Conservation (phyloP, 2,888 invertebrate species). For the Cephonodes hylas region DNA sequence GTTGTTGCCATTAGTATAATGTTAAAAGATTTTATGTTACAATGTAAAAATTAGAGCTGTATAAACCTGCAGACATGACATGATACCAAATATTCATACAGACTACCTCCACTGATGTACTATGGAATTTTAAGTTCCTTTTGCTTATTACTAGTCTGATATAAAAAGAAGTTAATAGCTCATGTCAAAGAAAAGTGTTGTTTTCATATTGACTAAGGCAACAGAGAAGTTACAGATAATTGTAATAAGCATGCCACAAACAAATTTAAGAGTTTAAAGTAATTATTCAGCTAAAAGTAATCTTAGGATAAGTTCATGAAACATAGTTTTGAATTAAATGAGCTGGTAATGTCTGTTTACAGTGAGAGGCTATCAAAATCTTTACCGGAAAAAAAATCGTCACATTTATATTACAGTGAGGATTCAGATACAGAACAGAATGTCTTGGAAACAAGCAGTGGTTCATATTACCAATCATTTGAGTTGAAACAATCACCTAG, state of each 20-base stretch:
- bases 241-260: too few species aligned
- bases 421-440: constrained; percentile 30
- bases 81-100: too few species aligned
- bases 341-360: constrained; percentile 64
- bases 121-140: too few species aligned
- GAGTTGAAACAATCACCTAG: not conserved
- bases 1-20: not conserved
- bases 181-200: too few species aligned
- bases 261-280: too few species aligned
- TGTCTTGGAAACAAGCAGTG: constrained; percentile 19
- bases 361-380: constrained; percentile 64
- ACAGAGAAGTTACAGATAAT: too few species aligned
- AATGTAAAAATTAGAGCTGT: too few species aligned
- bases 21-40: not conserved
- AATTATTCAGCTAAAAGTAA: not conserved
- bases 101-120: too few species aligned
- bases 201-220: too few species aligned
- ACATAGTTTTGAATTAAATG: constrained; percentile 29
- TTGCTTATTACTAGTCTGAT: too few species aligned
- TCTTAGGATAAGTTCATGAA: not conserved
- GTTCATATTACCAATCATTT: constrained; percentile 10
- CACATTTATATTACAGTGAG: constrained; percentile 60
- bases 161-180: too few species aligned
- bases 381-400: constrained; percentile 58
- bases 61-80: too few species aligned